phyloP scores from a whole-genome alignment of 1,140 invertebrate genomes.

The Teleogryllus occipitalis region DNA sequence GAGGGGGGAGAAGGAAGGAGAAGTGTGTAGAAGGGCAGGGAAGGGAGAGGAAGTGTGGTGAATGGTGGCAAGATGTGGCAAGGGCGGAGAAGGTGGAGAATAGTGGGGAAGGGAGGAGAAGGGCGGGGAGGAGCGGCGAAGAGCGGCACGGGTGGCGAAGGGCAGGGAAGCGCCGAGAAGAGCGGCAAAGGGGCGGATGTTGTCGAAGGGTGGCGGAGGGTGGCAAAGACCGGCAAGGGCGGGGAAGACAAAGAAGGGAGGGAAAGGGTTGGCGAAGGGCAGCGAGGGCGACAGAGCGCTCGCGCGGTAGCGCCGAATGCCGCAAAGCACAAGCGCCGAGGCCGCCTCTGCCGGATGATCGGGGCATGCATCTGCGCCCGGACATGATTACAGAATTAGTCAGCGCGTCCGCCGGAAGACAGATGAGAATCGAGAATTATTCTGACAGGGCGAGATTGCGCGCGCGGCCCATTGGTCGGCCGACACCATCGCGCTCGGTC shows the following conservation, averaged over 20 bases:
- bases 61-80: not conserved
- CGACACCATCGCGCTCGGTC: not conserved
- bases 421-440: constrained; percentile 1
- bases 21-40: too few species aligned
- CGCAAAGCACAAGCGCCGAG: not conserved
- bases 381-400: not conserved
- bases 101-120: not conserved
- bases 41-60: not conserved
- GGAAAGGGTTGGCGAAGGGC: not conserved
- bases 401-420: not conserved
- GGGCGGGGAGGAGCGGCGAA: too few species aligned
- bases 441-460: not conserved
- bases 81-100: not conserved
- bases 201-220: not conserved
- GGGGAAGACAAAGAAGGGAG: not conserved
- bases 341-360: not conserved
- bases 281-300: not conserved
- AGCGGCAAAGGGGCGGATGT: not conserved
- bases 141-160: not conserved
- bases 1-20: not conserved
- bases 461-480: not conserved
- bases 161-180: too few species aligned
- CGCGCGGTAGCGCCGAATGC: not conserved
- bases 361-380: not conserved
- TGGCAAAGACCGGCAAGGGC: not conserved